phyloP scores from a whole-genome alignment of 64 coral and sea anemone species.

The Astreopora myriophthalma region DNA sequence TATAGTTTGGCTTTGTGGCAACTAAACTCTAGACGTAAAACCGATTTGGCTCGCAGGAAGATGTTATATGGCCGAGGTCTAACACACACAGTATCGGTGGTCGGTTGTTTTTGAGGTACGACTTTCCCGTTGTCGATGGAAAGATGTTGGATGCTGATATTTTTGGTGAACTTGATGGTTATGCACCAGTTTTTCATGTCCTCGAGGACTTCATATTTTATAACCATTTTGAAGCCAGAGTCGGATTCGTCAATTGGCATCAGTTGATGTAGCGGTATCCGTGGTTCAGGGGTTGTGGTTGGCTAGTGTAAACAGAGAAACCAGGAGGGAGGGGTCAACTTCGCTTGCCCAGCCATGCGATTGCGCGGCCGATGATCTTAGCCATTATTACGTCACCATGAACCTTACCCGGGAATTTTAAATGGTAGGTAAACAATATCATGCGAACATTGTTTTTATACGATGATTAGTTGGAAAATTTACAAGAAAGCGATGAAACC shows the following conservation, averaged over 20 bases:
- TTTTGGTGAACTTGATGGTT: conserved; percentile 14
- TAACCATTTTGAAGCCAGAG: conserved; percentile 14
- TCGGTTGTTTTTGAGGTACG: neutral
- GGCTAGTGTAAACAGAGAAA: neutral
- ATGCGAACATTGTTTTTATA: no score
- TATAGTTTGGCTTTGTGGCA: neutral
- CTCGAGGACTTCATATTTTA: neutral
- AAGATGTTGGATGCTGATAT: conserved; percentile 3
- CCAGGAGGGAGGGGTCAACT: no score
- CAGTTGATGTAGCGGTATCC: neutral
- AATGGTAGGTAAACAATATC: no score
- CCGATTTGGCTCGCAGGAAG: neutral
- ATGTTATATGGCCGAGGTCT: neutral
- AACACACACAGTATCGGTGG: neutral
- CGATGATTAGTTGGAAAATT: no score
- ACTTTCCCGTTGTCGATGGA: neutral
- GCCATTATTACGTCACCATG: no score
- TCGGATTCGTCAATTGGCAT: conserved; percentile 4
- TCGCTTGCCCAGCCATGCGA: no score
- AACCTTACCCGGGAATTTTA: no score
- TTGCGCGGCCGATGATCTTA: no score
- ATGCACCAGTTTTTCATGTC: neutral
- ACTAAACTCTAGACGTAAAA: neutral
- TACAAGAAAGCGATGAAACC: no score
- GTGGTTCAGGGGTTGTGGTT: neutral